Base-by-base conservation (phyloP, 2,113 vertebrate genomes). In the Sebastes fasciatus region DNA sequence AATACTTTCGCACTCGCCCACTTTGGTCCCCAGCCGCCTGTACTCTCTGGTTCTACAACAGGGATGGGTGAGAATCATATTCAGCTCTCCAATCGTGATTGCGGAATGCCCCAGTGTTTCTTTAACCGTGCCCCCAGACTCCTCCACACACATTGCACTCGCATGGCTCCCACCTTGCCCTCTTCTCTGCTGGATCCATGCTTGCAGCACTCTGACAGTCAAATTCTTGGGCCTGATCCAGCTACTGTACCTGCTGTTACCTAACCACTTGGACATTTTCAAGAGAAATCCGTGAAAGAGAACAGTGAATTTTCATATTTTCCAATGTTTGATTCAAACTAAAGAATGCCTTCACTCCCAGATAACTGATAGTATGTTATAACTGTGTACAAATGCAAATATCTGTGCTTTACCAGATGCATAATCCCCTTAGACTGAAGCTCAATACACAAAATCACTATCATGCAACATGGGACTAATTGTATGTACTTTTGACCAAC, bases 1-100 rank as follows among this genome's bases (percentile, higher is more conserved):
- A 96, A 96, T 96, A 96, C 92, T 93, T 93, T 91, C 83, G 74
- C 87, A 83, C 93, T 95, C 95, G 94, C 95, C 95, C 95, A 96
- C 95, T 93, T 92, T 80, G 87, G 92, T 95, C 93, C 95, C 94
- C 92, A 93, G 93, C 94, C 85, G 90, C 91, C 92, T 91, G 85
- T 90, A 88, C 86, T 87, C 90, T 92, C 82, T 91, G 87, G 91
- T 94, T 95, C 90, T 92, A 91, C 91, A 91, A 88, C 88, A 78
- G 90, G 88, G 91, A 93, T 91, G 92, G 91, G 92, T 91, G 83
- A 92, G 92, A 91, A 91, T 88, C 87, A 87, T 55, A 84, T 67
- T 88, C 87, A 79, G 87, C 87, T 89, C 81, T 92, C 87, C 82
- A 85, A 89, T 95, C 93, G 88, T 94, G 93, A 94, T 94, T 92